These are phyloP conservation scores for Phthorimaea operculella DNA, from an alignment of 1,140 invertebrate genomes.

Conservation along the genomic window DNA sequence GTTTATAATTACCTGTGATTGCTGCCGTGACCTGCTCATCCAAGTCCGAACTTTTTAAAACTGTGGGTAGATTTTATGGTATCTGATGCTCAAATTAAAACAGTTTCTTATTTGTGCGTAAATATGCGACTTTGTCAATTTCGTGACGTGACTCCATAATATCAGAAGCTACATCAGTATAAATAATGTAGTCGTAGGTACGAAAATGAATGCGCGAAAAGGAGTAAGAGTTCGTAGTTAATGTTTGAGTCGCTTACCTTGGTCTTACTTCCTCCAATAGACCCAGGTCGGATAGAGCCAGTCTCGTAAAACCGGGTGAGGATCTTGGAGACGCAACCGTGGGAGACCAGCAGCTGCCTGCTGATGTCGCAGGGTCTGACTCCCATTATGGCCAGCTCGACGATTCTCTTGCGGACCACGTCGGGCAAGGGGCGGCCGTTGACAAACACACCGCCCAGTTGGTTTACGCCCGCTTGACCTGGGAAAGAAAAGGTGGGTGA, in stretches of 20 bases:
- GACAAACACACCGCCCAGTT: constrained; percentile 95
- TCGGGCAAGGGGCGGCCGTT: constrained; percentile 95
- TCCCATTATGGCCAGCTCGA: constrained; percentile 90
- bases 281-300: constrained; percentile 90
- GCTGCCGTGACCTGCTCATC: constrained; percentile 30
- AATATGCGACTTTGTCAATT: no score
- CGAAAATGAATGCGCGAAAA: no score
- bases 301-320: constrained; percentile 96
- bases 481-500: constrained; percentile 11
- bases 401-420: constrained; percentile 92
- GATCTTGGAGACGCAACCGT: constrained; percentile 93
- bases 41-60: no score
- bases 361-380: constrained; percentile 97
- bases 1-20: constrained; percentile 59
- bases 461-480: constrained; percentile 96
- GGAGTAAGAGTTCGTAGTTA: no score
- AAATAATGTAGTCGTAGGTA: no score
- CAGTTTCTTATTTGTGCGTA: no score
- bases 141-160: no score
- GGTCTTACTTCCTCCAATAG: constrained; percentile 91
- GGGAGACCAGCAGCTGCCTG: constrained; percentile 92
- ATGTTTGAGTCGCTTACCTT: constrained; percentile 72
- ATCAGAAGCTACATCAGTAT: no score
- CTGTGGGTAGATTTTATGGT: no score
- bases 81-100: no score